Conservation (phyloP, 1,140 invertebrate species). For the Apocrypta bakeri region DNA sequence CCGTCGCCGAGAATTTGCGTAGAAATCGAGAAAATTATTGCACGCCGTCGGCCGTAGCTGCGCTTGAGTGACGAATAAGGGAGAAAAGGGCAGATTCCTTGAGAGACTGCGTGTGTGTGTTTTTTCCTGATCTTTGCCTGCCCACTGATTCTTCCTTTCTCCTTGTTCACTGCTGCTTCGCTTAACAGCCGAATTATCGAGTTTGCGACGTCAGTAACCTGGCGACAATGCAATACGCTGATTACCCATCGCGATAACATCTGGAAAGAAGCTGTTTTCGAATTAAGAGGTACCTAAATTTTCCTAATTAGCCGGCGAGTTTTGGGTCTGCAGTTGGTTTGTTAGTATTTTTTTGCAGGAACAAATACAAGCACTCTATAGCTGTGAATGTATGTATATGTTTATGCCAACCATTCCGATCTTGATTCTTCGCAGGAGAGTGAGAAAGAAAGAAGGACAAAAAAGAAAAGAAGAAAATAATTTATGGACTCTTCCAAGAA, state of each 20-base stretch:
- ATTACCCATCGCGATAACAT: not conserved
- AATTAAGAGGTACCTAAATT: constrained; percentile 7
- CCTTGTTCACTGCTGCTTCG: not conserved
- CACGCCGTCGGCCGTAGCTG: not conserved
- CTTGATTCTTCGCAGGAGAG: constrained; percentile 32
- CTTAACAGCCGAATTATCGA: constrained; percentile 33
- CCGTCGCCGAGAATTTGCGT: constrained; percentile 30
- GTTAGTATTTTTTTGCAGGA: constrained; percentile 18
- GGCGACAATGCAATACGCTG: too few relatives aligned
- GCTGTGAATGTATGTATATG: constrained; percentile 13
- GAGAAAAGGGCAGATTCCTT: constrained; percentile 20
- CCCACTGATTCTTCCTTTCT: not conserved
- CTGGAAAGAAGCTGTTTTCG: not conserved
- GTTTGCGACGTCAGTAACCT: not conserved
- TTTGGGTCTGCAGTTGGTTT: too few relatives aligned
- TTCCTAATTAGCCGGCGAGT: constrained; percentile 35
- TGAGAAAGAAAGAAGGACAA: constrained; percentile 57
- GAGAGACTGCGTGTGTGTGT: not conserved
- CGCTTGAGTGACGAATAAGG: constrained; percentile 29
- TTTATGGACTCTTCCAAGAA: constrained; percentile 63
- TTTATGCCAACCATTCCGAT: constrained; percentile 12
- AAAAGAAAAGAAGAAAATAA: too few relatives aligned
- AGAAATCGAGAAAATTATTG: constrained; percentile 37
- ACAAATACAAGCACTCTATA: not conserved
- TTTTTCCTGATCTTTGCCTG: constrained; percentile 9